A percentile compares a stretch with the other conserved stretches of the same genome.
phyloP scores from a whole-genome alignment of 1,140 invertebrate genomes.

The Pinna nobilis region DNA sequence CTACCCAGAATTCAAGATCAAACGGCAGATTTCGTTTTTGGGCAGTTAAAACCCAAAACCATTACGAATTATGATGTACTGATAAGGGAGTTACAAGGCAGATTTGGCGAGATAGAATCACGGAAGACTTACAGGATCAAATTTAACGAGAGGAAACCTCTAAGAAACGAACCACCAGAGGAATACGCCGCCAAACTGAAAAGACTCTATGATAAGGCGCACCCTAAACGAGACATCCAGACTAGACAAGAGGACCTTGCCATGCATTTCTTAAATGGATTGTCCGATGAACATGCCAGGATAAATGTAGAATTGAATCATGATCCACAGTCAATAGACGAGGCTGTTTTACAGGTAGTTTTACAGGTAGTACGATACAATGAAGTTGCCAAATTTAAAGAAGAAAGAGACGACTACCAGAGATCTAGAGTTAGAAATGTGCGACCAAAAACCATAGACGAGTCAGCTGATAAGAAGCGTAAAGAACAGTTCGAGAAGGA shows the following conservation, averaged over 20 bases:
- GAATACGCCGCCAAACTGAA: slow-evolving; percentile 44
- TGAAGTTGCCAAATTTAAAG: slow-evolving; percentile 2
- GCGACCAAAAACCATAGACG: no score
- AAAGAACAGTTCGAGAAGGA: no score
- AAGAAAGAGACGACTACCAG: not conserved
- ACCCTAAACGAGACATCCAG: slow-evolving; percentile 21
- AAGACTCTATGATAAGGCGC: slow-evolving; percentile 34
- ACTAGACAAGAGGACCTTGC: slow-evolving; percentile 37
- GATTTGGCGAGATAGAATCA: slow-evolving; percentile 39
- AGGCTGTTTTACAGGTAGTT: slow-evolving; percentile 13
- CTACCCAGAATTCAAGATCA: slow-evolving; percentile 8
- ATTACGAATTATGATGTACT: slow-evolving; percentile 16
- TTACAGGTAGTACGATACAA: slow-evolving; percentile 5
- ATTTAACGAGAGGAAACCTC: slow-evolving; percentile 32
- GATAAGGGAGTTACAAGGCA: slow-evolving; percentile 27
- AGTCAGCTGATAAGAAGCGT: no score
- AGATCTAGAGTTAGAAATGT: not conserved
- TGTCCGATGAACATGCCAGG: slow-evolving; percentile 5
- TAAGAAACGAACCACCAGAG: slow-evolving; percentile 22
- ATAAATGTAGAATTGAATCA: slow-evolving; percentile 23
- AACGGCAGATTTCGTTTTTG: slow-evolving; percentile 7
- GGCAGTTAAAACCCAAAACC: slow-evolving; percentile 10
- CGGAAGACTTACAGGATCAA: slow-evolving; percentile 25
- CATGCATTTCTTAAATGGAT: slow-evolving; percentile 14
- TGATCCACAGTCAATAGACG: slow-evolving; percentile 27